Base-by-base conservation (phyloP, 35 echinoderm and acorn worm genomes). In the Nesometra sesokonis region DNA sequence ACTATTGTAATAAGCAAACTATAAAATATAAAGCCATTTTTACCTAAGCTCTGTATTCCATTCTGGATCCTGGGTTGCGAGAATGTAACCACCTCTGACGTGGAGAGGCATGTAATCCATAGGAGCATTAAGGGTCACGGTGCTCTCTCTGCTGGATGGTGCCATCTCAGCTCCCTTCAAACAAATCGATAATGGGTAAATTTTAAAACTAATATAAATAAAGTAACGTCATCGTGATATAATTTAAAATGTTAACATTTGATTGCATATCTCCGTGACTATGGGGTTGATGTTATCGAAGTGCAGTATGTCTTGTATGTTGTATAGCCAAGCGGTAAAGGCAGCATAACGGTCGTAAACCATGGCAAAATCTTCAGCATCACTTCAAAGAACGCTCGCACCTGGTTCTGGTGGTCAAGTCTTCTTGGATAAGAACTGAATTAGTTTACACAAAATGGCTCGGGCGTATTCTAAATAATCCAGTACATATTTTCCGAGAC, bases 21-120 rank as follows among this genome's bases (percentile, higher is more conserved):
- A n/a, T n/a, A n/a, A n/a, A n/a, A n/a, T n/a, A n/a, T n/a, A n/a
- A n/a, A n/a, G 38, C 4, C 38, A 43, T 15, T 4, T 43, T 82
- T 85, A 95, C 93, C 93, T 95, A 3, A 78, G 29, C 23, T 76
- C 86, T 3, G 93, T 95, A 27, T 82, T 92, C 7, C 89, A 87
- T 15, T 82, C 90, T 23, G 81, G 90, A 77, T 95, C 90, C 35
- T 95, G 93, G 13, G 89, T 91, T 5, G 93, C 86, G 13, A 95
- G 32, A 23, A 95, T 89, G 78, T 95, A 89, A 0, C 93, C 93
- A 77, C 93, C 93, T 78, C 93, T 86, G 29, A 95, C 85, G 37
- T 95, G 87, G 31, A 95, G 84, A 38, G 93, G 93, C 11, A 95
- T 92, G 76, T 86, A 95, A 35, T 95, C 84, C 86, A 89, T 83